These are phyloP conservation scores for Bombus balteatus DNA, from an alignment of 1,140 invertebrate species.

Conservation along the genomic window DNA sequence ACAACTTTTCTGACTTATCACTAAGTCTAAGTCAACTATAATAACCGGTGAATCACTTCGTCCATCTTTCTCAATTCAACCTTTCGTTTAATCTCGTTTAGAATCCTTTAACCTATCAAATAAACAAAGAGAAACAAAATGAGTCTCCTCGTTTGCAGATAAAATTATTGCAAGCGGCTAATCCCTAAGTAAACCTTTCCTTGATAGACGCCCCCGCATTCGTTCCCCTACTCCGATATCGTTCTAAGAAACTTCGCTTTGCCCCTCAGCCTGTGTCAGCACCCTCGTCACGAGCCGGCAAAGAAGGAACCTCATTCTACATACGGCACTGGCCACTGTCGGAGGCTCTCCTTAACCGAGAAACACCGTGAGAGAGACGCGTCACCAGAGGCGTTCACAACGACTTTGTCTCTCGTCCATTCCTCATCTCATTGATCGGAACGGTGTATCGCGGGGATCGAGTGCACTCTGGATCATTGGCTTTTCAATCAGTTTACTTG, in stretches of 20 bases:
- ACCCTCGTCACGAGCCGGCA: not conserved
- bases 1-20: not conserved
- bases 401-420: slow-evolving; percentile 31
- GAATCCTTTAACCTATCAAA: not conserved
- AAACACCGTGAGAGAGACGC: slow-evolving; percentile 54
- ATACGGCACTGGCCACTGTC: slow-evolving; percentile 60
- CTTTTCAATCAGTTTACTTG: not conserved
- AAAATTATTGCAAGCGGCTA: not conserved
- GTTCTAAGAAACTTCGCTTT: not conserved
- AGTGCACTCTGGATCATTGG: not conserved
- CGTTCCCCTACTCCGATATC: not conserved
- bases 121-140: not conserved
- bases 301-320: slow-evolving; percentile 60
- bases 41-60: not conserved
- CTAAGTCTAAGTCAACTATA: not conserved
- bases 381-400: slow-evolving; percentile 52
- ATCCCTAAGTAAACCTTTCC: not conserved
- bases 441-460: not conserved
- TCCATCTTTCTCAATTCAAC: not conserved
- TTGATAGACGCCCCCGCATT: slow-evolving; percentile 9
- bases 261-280: slow-evolving; percentile 10
- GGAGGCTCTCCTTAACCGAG: slow-evolving; percentile 55
- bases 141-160: not conserved
- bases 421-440: slow-evolving; percentile 5
- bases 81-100: not conserved